Evolutionary conservation across 2,113 vertebrate species (phyloP).

Genomic region (Anser brachyrhynchus): DNA sequence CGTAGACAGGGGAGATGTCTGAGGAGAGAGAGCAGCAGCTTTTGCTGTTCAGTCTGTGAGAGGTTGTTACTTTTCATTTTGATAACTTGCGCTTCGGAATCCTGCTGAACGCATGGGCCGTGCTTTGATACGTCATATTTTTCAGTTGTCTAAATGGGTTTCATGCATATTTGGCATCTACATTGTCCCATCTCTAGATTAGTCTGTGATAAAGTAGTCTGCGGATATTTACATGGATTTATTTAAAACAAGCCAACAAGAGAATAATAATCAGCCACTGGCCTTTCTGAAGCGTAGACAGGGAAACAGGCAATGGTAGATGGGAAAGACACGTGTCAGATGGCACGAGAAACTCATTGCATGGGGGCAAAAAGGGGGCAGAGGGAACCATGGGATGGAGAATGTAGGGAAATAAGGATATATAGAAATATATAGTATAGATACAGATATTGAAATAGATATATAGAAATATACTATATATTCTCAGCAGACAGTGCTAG

Average conservation of each 20-base stretch:
- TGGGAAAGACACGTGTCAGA: neutral
- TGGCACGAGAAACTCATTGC: neutral
- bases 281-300: neutral
- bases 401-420: neutral
- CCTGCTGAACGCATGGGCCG: neutral
- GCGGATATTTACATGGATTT: neutral
- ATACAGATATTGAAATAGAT: neutral
- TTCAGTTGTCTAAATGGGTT: neutral
- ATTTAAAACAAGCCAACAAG: neutral
- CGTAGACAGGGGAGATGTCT: neutral
- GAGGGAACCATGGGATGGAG: neutral
- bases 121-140: neutral
- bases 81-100: neutral
- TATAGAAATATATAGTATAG: neutral
- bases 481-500: neutral
- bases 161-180: neutral
- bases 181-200: neutral
- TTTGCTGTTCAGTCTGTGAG: neutral
- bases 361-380: neutral
- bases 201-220: neutral
- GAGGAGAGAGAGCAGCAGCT: neutral
- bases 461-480: neutral
- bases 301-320: neutral
- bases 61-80: neutral
- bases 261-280: neutral